These are phyloP conservation scores for Athalia cordata DNA, from an alignment of 2,888 invertebrate genomes.

Conservation along the genomic window DNA sequence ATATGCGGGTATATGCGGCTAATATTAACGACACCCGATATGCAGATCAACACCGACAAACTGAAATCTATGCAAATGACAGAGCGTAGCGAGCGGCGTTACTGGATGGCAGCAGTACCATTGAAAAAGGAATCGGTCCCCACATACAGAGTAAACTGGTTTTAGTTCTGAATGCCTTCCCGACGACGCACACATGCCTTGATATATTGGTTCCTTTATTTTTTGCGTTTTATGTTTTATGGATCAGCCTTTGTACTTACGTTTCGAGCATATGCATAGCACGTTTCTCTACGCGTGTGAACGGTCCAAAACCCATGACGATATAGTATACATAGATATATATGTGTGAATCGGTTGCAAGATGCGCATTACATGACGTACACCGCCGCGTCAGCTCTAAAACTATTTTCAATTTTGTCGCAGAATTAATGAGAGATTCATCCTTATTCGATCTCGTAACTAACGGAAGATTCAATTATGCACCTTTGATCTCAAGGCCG, in stretches of 20 bases:
- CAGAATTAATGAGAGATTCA: too few relatives aligned
- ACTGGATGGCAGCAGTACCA: conserved; percentile 27
- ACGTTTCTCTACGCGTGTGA: conserved; percentile 44
- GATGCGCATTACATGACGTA: neutral
- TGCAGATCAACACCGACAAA: conserved; percentile 65
- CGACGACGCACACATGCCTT: conserved; percentile 59
- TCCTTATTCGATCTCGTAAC: too few relatives aligned
- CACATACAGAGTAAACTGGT: conserved; percentile 43
- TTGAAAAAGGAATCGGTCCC: conserved; percentile 56
- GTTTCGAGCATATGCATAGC: conserved; percentile 40
- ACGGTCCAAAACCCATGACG: conserved; percentile 13
- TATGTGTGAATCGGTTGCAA: conserved; percentile 21
- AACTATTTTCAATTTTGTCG: too few relatives aligned
- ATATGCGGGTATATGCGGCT: conserved; percentile 60
- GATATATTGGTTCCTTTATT: conserved; percentile 65
- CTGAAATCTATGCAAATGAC: conserved; percentile 70
- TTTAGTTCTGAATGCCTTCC: conserved; percentile 47
- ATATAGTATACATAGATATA: neutral
- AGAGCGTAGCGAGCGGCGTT: conserved; percentile 38
- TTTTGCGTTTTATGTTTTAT: conserved; percentile 62
- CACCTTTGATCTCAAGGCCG: too few relatives aligned
- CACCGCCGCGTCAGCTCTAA: too few relatives aligned
- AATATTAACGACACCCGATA: conserved; percentile 73
- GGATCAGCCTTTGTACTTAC: conserved; percentile 55
- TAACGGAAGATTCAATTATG: too few relatives aligned